Evolutionary conservation across 2,113 vertebrate genomes (phyloP).

Genomic region (Mastomys natalensis): DNA sequence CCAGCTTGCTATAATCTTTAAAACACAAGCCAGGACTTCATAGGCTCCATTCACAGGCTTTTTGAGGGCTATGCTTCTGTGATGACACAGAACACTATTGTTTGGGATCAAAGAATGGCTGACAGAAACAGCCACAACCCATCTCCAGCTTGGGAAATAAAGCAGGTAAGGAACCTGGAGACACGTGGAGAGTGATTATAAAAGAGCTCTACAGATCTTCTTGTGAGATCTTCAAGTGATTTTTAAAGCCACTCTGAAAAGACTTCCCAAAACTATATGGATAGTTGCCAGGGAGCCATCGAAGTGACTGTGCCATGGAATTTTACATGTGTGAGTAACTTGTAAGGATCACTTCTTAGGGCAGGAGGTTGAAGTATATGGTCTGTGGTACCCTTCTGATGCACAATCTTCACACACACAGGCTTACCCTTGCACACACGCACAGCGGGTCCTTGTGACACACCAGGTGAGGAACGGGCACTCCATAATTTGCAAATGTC

Average conservation of each 20-base stretch:
- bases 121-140: not conserved
- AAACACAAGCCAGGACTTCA: not conserved
- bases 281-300: not conserved
- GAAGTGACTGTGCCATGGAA: not conserved
- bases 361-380: not conserved
- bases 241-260: conserved; percentile 8
- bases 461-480: not conserved
- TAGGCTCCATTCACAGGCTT: not conserved
- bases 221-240: not conserved
- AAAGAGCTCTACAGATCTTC: not conserved
- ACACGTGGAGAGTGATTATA: not conserved
- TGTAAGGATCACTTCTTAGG: not conserved
- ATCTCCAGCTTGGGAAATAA: not conserved
- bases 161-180: not conserved
- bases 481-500: not conserved
- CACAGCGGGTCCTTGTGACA: not conserved
- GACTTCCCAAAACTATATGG: not conserved
- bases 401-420: not conserved
- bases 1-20: conserved; percentile 22
- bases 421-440: not conserved
- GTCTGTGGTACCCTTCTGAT: not conserved
- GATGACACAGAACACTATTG: not conserved
- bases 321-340: not conserved
- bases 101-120: not conserved
- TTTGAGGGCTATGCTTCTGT: not conserved